Evolutionary conservation across 2,113 vertebrate genomes (phyloP), one percentile per base, ranked within the genome.

Genomic region (Bungarus multicinctus): DNA sequence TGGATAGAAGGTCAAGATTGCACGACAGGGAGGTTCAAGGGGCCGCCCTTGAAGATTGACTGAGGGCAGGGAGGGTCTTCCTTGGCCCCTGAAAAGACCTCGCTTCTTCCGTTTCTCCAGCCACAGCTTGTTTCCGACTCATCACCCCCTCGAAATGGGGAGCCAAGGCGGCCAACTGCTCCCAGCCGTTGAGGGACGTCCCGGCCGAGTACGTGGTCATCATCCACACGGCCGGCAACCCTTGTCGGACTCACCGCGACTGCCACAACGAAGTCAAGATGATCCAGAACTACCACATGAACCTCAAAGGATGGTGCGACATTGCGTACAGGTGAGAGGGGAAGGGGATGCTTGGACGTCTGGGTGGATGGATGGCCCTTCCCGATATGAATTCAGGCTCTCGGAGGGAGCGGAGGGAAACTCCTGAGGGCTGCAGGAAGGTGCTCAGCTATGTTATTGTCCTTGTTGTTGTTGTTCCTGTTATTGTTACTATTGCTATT

Each of bases 291-390:
- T 95, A 92, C 30, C 95, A 95, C 34, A 91, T 97, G 97, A 94
- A 86, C 1, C 85, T 95, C 4, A 96, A 96, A 39, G 30, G 23
- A 20, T 98, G 98, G 58, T 96, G 97, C 87, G 98, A 98, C 93
- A 97, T 98, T 45, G 98, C 97, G 60, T 98, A 98, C 93, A 98
- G 97, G 98, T 98, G 86, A 97, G 54, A 14, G 97, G 39, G 1
- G 3, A 9, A 14, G 0, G 25, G 0, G 45, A 16, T 2, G 45
- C 18, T 45, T 86, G 2, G 3, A 87, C 5, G 30, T 14, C 12
- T 69, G 30, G 64, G 14, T 12, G 27, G 27, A 27, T 50, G 47
- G 47, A 47, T 47, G 45, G 45, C 9, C 1, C 12, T n/a, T 30
- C 30, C 11, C 4, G 27, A 64, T 64, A n/a, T 2, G 14, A 14